These are phyloP conservation scores for Cygnus atratus DNA, from an alignment of 2,113 vertebrate genomes.

Conservation along the genomic window DNA sequence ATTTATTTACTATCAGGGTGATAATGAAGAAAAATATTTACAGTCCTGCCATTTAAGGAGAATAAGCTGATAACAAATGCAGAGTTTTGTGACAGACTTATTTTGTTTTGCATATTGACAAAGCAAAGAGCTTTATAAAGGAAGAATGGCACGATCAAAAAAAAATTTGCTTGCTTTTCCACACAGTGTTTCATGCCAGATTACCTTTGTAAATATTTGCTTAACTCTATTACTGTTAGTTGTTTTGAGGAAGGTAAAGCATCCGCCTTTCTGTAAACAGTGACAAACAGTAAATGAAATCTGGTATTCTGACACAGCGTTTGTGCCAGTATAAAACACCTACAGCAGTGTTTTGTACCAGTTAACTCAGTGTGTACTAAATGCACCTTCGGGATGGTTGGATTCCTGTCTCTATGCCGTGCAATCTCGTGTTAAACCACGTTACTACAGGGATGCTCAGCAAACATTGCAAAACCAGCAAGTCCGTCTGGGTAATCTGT, in stretches of 20 bases:
- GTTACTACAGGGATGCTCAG: neutral
- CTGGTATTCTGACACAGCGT: neutral
- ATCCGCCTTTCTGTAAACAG: neutral
- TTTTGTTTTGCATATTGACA: constrained; percentile 33
- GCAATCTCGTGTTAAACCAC: neutral
- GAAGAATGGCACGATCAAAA: neutral
- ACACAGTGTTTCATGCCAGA: neutral
- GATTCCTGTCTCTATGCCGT: neutral
- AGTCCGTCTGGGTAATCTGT: neutral
- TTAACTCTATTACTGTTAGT: neutral
- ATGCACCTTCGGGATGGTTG: neutral
- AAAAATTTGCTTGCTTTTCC: neutral
- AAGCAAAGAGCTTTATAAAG: neutral
- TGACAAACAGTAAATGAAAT: neutral
- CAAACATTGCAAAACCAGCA: neutral
- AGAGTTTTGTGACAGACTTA: neutral
- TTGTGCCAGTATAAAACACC: neutral
- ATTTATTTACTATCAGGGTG: constrained; percentile 58
- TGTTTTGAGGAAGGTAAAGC: neutral
- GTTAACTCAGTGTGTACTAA: neutral
- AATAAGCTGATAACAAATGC: constrained; percentile 37
- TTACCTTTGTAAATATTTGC: constrained; percentile 7
- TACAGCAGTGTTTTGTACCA: neutral
- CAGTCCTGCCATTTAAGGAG: constrained; percentile 27
- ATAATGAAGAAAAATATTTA: constrained; percentile 71